Evolutionary conservation across 2,888 invertebrate species (phyloP).

Genomic region (Drosophila ustulata): DNA sequence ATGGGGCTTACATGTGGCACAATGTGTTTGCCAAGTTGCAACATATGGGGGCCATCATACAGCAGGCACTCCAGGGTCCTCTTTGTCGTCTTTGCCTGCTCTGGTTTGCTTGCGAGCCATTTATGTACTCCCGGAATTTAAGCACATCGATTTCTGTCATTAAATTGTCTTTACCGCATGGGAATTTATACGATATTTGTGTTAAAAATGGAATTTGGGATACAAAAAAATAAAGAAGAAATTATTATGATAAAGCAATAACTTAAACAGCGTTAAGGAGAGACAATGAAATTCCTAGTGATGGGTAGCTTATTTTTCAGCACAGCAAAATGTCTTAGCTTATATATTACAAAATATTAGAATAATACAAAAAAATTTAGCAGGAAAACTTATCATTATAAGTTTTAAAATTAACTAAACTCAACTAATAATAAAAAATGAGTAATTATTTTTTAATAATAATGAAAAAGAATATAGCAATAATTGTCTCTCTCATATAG

Average conservation of each 20-base stretch:
- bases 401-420: too few relatives aligned
- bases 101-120: neutral
- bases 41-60: constrained; percentile 48
- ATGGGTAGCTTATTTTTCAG: neutral
- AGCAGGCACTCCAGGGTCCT: constrained; percentile 4
- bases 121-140: constrained; percentile 26
- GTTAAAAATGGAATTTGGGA: neutral
- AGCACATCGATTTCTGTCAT: constrained; percentile 12
- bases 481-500: too few relatives aligned
- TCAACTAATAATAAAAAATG: too few relatives aligned
- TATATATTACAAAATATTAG: too few relatives aligned
- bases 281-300: neutral
- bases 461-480: too few relatives aligned
- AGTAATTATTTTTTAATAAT: too few relatives aligned
- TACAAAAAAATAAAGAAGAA: neutral
- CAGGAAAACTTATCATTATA: too few relatives aligned
- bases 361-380: too few relatives aligned
- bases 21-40: constrained; percentile 52
- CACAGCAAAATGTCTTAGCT: too few relatives aligned
- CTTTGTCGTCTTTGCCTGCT: constrained; percentile 20
- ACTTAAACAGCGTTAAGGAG: neutral
- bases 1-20: constrained; percentile 64
- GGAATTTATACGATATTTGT: constrained; percentile 17
- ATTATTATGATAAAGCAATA: constrained; percentile 11
- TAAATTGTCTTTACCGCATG: constrained; percentile 13